These are phyloP conservation scores for Vidua macroura DNA, from an alignment of 2,113 vertebrate species.

Conservation along the genomic window DNA sequence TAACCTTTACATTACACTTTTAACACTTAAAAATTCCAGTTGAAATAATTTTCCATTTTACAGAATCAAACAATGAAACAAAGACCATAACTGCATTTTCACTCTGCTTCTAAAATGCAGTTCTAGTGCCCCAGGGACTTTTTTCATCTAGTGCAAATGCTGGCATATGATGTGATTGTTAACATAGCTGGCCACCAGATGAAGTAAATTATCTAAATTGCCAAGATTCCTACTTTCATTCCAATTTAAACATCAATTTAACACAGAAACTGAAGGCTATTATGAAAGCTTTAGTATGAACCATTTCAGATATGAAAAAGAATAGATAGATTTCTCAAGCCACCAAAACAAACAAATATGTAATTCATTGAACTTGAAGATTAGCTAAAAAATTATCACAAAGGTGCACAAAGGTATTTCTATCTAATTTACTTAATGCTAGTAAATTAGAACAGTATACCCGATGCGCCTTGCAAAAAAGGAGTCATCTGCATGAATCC, in stretches of 20 bases:
- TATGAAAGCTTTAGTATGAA: constrained; percentile 77
- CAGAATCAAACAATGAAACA: constrained; percentile 72
- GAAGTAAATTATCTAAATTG: constrained; percentile 81
- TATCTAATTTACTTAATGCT: background rate
- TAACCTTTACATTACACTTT: constrained; percentile 65
- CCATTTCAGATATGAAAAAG: constrained; percentile 69
- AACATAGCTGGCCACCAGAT: constrained; percentile 84
- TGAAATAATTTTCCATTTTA: constrained; percentile 77
- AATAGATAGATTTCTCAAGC: constrained; percentile 45
- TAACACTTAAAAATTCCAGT: constrained; percentile 68
- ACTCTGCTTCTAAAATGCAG: constrained; percentile 64
- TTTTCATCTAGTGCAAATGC: constrained; percentile 78
- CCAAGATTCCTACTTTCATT: constrained; percentile 77
- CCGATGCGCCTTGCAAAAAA: background rate
- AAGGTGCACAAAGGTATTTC: background rate
- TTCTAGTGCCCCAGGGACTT: constrained; percentile 71
- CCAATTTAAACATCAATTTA: constrained; percentile 82
- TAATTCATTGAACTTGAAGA: constrained; percentile 53
- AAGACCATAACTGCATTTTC: constrained; percentile 72
- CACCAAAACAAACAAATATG: constrained; percentile 59
- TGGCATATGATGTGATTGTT: constrained; percentile 79
- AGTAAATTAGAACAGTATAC: background rate
- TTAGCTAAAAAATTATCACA: constrained; percentile 28
- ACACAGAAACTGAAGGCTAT: constrained; percentile 78
- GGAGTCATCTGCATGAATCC: background rate